Evolutionary conservation across 2,113 vertebrate genomes (phyloP).

Genomic region (Thunnus maccoyii): DNA sequence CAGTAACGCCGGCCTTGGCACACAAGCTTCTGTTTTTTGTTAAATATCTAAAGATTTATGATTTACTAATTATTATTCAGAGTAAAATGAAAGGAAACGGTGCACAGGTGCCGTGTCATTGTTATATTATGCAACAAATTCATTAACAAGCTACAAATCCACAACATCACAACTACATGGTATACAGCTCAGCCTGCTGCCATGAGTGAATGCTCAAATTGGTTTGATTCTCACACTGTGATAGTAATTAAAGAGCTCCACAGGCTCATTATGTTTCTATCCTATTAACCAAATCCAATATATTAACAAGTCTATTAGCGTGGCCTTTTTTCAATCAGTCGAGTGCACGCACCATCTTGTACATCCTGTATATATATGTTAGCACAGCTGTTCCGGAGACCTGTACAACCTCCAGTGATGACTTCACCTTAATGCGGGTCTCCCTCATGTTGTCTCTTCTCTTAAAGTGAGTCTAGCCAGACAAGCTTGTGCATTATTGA

Average conservation of each 20-base stretch:
- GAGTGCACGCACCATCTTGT: background rate
- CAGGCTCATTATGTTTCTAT: conserved; percentile 59
- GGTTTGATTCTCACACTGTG: conserved; percentile 37
- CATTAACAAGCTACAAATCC: background rate
- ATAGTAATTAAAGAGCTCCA: conserved; percentile 57
- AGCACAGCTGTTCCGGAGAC: background rate
- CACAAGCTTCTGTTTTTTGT: background rate
- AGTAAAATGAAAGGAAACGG: background rate
- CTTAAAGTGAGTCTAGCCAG: conserved; percentile 38
- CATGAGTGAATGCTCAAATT: conserved; percentile 25
- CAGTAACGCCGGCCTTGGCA: background rate
- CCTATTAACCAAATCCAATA: conserved; percentile 44
- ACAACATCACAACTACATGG: background rate
- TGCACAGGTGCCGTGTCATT: background rate
- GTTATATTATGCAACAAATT: background rate
- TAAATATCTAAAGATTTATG: background rate
- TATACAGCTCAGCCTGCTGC: background rate
- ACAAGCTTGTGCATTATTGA: conserved; percentile 73
- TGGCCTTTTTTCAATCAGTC: background rate
- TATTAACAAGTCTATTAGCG: conserved; percentile 45
- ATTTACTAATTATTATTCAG: conserved; percentile 4
- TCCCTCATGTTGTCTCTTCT: conserved; percentile 1
- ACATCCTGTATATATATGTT: background rate
- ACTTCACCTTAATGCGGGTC: conserved; percentile 21
- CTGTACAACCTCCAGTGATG: conserved; percentile 14